Conservation (phyloP, 2,113 vertebrate species). For the Notiomystis cincta region DNA sequence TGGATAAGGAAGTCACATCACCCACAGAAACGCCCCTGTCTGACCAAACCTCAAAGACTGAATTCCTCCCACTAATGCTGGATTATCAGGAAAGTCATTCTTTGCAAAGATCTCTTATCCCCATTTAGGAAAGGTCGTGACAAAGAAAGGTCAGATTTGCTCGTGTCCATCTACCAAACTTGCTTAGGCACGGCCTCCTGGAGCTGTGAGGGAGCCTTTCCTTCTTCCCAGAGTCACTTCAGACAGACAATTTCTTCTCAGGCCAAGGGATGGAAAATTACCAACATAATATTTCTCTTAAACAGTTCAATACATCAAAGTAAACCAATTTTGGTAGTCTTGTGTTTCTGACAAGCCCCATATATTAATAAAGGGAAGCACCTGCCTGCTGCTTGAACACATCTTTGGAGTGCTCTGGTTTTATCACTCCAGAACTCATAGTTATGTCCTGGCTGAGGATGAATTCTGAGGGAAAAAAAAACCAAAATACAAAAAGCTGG, state of each 20-base stretch:
- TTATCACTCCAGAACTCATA: neutral
- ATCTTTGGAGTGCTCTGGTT: neutral
- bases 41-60: neutral
- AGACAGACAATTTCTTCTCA: neutral
- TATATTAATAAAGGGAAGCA: neutral
- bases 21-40: neutral
- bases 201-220: neutral
- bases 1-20: neutral
- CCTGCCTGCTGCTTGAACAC: neutral
- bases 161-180: neutral
- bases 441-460: neutral
- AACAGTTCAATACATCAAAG: neutral
- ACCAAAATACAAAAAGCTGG: neutral
- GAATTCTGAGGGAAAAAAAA: neutral
- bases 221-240: neutral
- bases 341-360: neutral
- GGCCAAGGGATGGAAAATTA: neutral
- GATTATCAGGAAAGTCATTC: neutral
- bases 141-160: neutral
- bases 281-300: neutral
- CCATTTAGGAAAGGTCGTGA: neutral
- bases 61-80: neutral
- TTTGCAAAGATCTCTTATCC: neutral
- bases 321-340: neutral
- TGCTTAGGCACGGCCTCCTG: neutral